Conservation (phyloP, 2,113 vertebrate genomes). For the Loxodonta africana region DNA sequence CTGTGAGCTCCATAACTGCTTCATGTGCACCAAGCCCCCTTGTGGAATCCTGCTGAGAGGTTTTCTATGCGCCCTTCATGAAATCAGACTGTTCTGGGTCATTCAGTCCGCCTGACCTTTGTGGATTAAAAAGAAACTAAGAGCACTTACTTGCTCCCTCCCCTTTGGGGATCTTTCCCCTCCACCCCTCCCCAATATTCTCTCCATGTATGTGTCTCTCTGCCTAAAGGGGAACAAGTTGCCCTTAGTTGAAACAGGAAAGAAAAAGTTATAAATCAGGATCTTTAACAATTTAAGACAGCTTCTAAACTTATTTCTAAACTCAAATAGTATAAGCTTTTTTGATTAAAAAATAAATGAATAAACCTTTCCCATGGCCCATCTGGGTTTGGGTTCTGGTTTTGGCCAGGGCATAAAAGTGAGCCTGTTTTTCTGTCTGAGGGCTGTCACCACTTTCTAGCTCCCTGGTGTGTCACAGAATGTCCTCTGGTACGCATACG, state of each 20-base stretch:
- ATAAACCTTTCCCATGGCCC: neutral
- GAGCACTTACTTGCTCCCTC: neutral
- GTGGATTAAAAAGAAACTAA: constrained; percentile 62
- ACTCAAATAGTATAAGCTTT: constrained; percentile 40
- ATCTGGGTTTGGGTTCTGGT: constrained; percentile 43
- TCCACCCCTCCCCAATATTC: neutral
- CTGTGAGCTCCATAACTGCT: constrained; percentile 93
- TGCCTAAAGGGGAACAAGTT: constrained; percentile 68
- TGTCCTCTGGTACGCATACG: neutral
- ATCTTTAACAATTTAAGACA: constrained; percentile 70
- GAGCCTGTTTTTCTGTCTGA: constrained; percentile 44
- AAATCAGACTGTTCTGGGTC: constrained; percentile 52
- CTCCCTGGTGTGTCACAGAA: constrained; percentile 41
- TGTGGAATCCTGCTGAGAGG: constrained; percentile 96
- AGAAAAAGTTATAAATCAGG: constrained; percentile 71
- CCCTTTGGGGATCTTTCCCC: constrained; percentile 41
- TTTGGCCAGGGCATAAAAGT: constrained; percentile 60
- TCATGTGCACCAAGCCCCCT: constrained; percentile 93
- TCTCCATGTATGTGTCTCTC: neutral
- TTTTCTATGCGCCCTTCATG: constrained; percentile 85
- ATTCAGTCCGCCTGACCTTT: neutral
- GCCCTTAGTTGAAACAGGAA: constrained; percentile 65
- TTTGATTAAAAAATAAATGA: constrained; percentile 29
- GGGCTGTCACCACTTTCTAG: constrained; percentile 10
- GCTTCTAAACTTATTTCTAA: constrained; percentile 64